Conservation (phyloP, 2,797 vertebrate species). For the Calcarius lapponicus region DNA sequence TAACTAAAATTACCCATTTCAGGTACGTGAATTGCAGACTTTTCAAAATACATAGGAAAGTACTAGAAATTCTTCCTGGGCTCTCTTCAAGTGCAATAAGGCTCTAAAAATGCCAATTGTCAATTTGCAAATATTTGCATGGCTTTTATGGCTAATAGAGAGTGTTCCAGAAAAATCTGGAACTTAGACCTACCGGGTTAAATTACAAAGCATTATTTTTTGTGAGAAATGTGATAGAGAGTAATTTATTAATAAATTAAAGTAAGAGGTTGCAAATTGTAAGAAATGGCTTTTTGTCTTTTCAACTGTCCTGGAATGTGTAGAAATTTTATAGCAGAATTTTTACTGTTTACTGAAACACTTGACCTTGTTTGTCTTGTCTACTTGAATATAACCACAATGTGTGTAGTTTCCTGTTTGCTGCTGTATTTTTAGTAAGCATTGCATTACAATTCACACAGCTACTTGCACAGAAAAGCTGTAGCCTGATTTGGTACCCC, state of each 20-base stretch:
- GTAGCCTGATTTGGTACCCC: background rate
- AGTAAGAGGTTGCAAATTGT: background rate
- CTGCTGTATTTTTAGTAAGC: background rate
- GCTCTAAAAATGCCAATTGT: background rate
- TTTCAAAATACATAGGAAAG: background rate
- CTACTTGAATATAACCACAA: background rate
- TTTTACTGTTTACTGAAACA: background rate
- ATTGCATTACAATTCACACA: background rate
- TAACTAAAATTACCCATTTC: background rate
- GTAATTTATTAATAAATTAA: constrained; percentile 23
- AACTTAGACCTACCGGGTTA: background rate
- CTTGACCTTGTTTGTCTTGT: background rate
- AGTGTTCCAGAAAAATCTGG: background rate
- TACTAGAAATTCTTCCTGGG: background rate
- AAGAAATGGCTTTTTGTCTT: background rate
- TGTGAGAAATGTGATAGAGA: background rate
- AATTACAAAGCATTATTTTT: constrained; percentile 6
- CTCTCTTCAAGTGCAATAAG: background rate
- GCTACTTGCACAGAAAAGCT: background rate
- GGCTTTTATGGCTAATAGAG: background rate
- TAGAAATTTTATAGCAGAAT: background rate
- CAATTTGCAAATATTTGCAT: background rate
- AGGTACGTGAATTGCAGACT: background rate
- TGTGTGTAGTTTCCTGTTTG: background rate
- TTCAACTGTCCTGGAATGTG: background rate